Evolutionary conservation across 2,888 invertebrate species (phyloP), one percentile per base, ranked within the genome.

Genomic region (Cheilosia grossa): DNA sequence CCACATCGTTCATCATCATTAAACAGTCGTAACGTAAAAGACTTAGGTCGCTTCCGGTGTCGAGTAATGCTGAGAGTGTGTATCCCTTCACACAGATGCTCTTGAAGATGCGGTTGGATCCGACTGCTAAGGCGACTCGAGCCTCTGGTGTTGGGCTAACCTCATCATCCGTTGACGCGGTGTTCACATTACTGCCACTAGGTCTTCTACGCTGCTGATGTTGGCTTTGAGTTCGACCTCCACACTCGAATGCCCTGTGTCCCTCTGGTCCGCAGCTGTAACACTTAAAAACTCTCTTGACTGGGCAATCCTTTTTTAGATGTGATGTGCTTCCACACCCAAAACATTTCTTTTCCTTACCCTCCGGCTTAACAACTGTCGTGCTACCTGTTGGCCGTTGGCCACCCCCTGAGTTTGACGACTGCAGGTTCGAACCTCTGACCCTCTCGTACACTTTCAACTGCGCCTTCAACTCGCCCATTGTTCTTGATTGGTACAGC

Each of bases 391-490:
- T 56, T 56, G 56, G 27, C 7, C 27, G 27, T 30, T 30, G 33
- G 33, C 47, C 19, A 9, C 17, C 17, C n/a, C 17, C 19, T 47
- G 19, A 1, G 47, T 47, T 17, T 47, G 17, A 47, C 17, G 47
- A 47, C 47, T 47, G 47, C 19, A 21, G 21, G 47, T 7, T n/a
- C 13, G 47, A 19, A 24, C 64, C 74, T n/a, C 13, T 30, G 1
- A 63, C 33, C 44, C 24, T 56, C 9, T 73, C 73, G 33, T 73
- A 63, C 10, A 73, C 54, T 21, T 17, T 59, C 30, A 72, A 24
- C 51, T 72, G 59, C 13, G 1, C 27, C 15, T 72, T 72, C 10
- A 72, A 53, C 5, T 72, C 53, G 17, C 51, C 17, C 33, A 72
- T 4, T 4, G 61, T 59, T 10, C 13, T 51, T 2, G 72, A 53